Conservation (phyloP, 2,797 vertebrate species). For the Sebastes flavidus region DNA sequence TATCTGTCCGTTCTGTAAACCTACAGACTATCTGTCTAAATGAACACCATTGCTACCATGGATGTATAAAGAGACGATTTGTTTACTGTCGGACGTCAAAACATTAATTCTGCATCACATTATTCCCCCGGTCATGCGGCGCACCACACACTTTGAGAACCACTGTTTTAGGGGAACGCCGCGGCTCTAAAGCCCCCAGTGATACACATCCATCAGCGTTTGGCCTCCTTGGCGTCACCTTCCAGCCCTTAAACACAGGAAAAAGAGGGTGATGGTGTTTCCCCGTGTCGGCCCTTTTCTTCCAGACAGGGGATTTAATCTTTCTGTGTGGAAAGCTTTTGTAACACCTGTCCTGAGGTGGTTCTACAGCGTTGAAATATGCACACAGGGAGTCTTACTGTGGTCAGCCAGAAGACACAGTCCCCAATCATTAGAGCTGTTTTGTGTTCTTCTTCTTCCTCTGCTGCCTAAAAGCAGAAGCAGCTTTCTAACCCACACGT, state of each 20-base stretch:
- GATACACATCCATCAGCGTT: conserved; percentile 43
- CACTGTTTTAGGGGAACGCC: not conserved
- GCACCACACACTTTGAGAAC: no score
- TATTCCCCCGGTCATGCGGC: no score
- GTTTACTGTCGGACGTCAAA: no score
- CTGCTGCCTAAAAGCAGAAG: conserved; percentile 3
- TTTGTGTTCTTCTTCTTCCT: not conserved
- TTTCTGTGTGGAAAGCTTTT: conserved; percentile 21
- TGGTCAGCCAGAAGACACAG: conserved; percentile 31
- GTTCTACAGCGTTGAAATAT: conserved; percentile 23
- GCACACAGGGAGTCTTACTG: conserved; percentile 5
- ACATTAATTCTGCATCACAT: no score
- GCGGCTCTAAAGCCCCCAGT: not conserved
- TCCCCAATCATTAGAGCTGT: conserved; percentile 20
- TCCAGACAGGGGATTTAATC: conserved; percentile 14
- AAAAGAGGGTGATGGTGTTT: conserved; percentile 11
- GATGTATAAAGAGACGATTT: no score
- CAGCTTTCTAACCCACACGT: conserved; percentile 10
- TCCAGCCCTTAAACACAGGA: conserved; percentile 29
- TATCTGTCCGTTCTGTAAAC: no score
- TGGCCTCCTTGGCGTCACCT: conserved; percentile 27
- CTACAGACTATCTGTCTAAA: no score
- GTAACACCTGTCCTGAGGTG: conserved; percentile 30
- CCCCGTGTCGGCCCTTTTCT: not conserved
- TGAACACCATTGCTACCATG: no score